These are phyloP conservation scores for Jacana jacana DNA, from an alignment of 2,113 vertebrate genomes.

Conservation along the genomic window DNA sequence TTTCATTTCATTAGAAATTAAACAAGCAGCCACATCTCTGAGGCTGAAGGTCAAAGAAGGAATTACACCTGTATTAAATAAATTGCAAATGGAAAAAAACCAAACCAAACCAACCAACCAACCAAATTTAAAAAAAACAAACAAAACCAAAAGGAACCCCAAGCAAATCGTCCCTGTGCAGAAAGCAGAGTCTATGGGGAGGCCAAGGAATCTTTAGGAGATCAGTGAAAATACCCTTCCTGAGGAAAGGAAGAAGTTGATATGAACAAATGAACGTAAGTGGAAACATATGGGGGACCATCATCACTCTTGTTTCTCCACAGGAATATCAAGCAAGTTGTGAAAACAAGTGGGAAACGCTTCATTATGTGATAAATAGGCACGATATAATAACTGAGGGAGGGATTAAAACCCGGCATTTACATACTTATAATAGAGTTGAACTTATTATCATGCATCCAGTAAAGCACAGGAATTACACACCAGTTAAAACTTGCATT, in stretches of 20 bases:
- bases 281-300: neutral
- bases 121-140: neutral
- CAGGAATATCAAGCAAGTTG: neutral
- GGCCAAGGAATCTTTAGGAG: neutral
- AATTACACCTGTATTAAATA: neutral
- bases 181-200: neutral
- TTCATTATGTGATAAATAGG: neutral
- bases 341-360: neutral
- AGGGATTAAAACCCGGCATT: neutral
- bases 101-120: too few relatives aligned
- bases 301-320: neutral
- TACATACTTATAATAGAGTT: neutral
- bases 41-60: slow-evolving; percentile 15
- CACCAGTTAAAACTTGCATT: neutral
- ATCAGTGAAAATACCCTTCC: neutral
- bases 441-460: neutral
- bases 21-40: neutral
- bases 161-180: neutral
- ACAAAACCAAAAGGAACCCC: too few relatives aligned
- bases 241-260: neutral
- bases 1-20: neutral
- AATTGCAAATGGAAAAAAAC: neutral
- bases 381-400: neutral
- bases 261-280: neutral
- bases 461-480: neutral